Conservation (phyloP, 1,140 invertebrate species). For the Eufriesea mexicana region DNA sequence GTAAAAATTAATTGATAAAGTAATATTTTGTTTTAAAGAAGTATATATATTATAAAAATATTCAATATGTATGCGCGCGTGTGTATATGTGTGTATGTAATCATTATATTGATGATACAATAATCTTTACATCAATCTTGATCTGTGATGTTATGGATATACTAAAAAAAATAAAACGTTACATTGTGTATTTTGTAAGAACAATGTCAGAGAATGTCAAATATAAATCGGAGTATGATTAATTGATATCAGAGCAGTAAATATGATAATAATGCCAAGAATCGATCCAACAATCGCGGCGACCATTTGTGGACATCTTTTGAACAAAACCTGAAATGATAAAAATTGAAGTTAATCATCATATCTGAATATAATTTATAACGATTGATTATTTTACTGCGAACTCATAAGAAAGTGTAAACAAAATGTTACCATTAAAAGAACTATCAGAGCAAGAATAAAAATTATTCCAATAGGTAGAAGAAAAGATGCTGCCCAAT, state of each 20-base stretch:
- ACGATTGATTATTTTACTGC: constrained; percentile 10
- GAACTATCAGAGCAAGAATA: constrained; percentile 69
- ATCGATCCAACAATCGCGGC: constrained; percentile 71
- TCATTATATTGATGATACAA: not conserved
- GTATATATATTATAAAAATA: constrained; percentile 30
- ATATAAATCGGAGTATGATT: constrained; percentile 71
- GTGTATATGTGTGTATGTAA: not conserved
- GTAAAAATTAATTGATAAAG: not conserved
- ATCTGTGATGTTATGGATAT: constrained; percentile 18
- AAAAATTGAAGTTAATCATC: not conserved
- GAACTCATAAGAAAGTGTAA: constrained; percentile 9
- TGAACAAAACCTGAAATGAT: constrained; percentile 73
- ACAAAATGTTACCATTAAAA: constrained; percentile 74
- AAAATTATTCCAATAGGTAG: constrained; percentile 74
- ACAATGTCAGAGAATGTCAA: constrained; percentile 46
- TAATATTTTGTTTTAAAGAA: constrained; percentile 3
- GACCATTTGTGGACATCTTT: constrained; percentile 74
- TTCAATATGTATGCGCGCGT: not conserved
- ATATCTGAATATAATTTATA: constrained; percentile 18
- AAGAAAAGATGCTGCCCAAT: constrained; percentile 73
- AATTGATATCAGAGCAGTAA: constrained; percentile 67
- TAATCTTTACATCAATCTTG: constrained; percentile 18
- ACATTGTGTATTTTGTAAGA: not conserved
- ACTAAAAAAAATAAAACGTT: constrained; percentile 10
- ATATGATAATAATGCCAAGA: constrained; percentile 70